Evolutionary conservation across 2,888 invertebrate genomes (phyloP).

Genomic region (Coleophora flavipennella): DNA sequence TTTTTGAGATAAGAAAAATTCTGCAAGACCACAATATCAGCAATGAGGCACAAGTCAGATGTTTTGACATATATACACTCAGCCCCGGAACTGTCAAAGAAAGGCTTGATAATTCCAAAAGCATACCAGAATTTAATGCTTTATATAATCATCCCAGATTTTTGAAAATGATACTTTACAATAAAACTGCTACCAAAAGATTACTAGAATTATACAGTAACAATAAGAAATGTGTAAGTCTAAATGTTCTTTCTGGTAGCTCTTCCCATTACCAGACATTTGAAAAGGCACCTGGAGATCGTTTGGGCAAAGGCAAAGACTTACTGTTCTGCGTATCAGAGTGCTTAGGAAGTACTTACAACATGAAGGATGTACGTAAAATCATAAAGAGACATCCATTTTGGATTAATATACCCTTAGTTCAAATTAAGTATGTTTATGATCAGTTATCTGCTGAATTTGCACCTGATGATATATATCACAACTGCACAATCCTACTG

Average conservation of each 20-base stretch:
- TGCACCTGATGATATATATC: constrained; percentile 45
- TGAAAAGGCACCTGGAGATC: constrained; percentile 58
- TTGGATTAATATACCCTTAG: constrained; percentile 58
- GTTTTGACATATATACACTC: constrained; percentile 57
- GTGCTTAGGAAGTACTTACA: constrained; percentile 35
- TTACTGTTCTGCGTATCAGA: constrained; percentile 51
- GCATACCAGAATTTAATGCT: constrained; percentile 50
- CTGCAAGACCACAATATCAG: constrained; percentile 46
- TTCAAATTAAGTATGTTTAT: constrained; percentile 51
- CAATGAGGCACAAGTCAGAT: constrained; percentile 55
- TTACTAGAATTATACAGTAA: constrained; percentile 37
- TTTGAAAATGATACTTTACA: constrained; percentile 56
- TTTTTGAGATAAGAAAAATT: constrained; percentile 43
- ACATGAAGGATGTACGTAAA: constrained; percentile 31
- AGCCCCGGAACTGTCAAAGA: constrained; percentile 46
- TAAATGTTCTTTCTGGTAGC: constrained; percentile 59
- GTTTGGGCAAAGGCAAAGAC: constrained; percentile 58
- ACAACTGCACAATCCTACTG: constrained; percentile 52
- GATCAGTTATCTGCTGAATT: constrained; percentile 39
- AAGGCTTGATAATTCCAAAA: constrained; percentile 43
- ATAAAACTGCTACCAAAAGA: constrained; percentile 48
- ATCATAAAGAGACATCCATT: constrained; percentile 51
- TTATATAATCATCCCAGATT: constrained; percentile 55
- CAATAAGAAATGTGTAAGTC: constrained; percentile 57
- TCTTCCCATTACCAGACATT: constrained; percentile 46